Conservation (phyloP, 92 coral and sea anemone species). For the Palythoa heliodiscus region DNA sequence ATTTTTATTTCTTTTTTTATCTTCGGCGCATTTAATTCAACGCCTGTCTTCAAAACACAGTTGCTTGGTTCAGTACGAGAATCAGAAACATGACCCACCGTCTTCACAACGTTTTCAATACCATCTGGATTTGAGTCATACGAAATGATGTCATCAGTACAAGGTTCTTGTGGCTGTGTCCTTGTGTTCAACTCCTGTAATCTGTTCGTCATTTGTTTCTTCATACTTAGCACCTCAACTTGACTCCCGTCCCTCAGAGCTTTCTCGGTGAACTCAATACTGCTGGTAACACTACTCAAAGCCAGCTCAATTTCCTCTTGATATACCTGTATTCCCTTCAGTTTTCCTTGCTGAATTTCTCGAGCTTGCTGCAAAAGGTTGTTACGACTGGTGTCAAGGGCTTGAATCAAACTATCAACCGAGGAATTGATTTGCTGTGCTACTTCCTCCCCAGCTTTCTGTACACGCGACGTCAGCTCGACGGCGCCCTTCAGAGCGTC, state of each 20-base stretch:
- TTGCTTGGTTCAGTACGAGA: background rate
- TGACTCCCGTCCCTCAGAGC: too few relatives aligned
- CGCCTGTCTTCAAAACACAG: background rate
- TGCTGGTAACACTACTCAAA: too few relatives aligned
- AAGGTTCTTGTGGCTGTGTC: background rate
- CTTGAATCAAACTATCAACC: background rate
- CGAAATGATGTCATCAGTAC: constrained; percentile 8
- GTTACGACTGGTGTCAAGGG: background rate
- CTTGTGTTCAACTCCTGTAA: background rate
- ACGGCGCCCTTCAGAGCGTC: background rate
- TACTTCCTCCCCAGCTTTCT: background rate
- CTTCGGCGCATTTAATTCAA: background rate
- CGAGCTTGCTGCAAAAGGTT: background rate
- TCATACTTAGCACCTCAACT: background rate
- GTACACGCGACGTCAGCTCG: background rate
- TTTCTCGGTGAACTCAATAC: too few relatives aligned
- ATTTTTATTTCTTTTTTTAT: background rate
- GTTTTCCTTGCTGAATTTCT: background rate
- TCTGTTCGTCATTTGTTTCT: too few relatives aligned
- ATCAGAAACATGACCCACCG: constrained; percentile 1
- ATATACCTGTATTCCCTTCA: too few relatives aligned
- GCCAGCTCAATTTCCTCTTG: too few relatives aligned
- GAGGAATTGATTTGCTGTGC: background rate
- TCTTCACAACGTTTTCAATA: background rate
- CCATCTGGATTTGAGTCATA: background rate